phyloP scores from a whole-genome alignment of 1,140 invertebrate genomes.

The Drosophila nigrodunni region DNA sequence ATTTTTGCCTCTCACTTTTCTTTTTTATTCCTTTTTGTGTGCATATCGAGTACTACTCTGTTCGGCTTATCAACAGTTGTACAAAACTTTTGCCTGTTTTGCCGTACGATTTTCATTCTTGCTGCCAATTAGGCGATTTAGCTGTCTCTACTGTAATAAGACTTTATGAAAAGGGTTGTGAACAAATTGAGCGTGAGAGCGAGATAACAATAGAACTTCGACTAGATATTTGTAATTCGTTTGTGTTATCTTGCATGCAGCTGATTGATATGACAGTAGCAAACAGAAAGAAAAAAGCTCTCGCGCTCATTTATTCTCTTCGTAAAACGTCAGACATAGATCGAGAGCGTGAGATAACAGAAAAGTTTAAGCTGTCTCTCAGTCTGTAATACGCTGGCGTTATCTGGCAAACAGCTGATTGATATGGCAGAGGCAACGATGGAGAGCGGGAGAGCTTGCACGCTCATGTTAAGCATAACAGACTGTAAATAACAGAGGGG shows the following conservation, averaged over 20 bases:
- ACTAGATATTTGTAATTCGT: too few relatives aligned
- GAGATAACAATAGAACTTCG: neutral
- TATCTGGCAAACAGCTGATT: slow-evolving; percentile 26
- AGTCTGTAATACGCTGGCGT: slow-evolving; percentile 1
- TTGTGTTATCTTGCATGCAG: too few relatives aligned
- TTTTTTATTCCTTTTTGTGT: neutral
- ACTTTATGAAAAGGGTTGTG: slow-evolving; percentile 1
- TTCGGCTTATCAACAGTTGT: slow-evolving; percentile 18
- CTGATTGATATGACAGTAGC: too few relatives aligned
- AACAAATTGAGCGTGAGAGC: neutral
- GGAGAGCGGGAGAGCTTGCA: neutral
- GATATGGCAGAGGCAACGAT: neutral
- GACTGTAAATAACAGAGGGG: slow-evolving; percentile 16
- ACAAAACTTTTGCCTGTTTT: slow-evolving; percentile 20
- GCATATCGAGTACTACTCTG: slow-evolving; percentile 21
- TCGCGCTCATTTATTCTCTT: too few relatives aligned
- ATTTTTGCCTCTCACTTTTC: slow-evolving; percentile 23
- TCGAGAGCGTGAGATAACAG: neutral
- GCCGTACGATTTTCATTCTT: slow-evolving; percentile 15
- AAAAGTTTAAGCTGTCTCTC: neutral
- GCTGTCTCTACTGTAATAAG: slow-evolving; percentile 13
- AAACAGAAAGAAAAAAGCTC: neutral
- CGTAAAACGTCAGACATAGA: too few relatives aligned
- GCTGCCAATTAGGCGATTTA: slow-evolving; percentile 31
- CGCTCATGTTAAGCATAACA: slow-evolving; percentile 18